Evolutionary conservation across 2,888 invertebrate species (phyloP), one percentile per base, ranked within the genome.

Genomic region (Mythimna ferrago): DNA sequence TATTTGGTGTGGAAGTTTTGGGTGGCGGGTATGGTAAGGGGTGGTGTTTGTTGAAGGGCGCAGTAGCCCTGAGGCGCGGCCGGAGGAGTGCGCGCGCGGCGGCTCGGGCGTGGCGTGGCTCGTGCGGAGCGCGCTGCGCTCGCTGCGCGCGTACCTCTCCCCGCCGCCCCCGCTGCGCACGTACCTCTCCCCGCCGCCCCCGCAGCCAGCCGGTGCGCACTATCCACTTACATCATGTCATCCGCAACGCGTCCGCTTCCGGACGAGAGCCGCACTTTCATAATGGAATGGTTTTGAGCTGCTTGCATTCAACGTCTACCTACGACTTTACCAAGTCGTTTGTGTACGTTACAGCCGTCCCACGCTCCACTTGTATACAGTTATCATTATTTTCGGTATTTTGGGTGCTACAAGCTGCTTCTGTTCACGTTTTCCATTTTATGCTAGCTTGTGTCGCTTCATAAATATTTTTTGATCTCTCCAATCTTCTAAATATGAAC

Each of bases 81-180:
- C 61, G 87, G 76, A 72, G 83, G 78, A 81, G 77, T 77, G 77
- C 82, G 80, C 79, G 6, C 16, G 66, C 71, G 86, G 80, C 10
- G 32, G 65, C 71, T 85, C 78, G 78, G 80, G 87, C 80, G 89
- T 95, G 87, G 93, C 90, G 80, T 90, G 91, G 87, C 94, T 95
- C 80, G 87, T 96, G 83, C 94, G 94, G 2, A 94, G 95, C 86
- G 94, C 92, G 81, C 92, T 95, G 83, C 93, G 93, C 85, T 91
- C 38, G 38, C 93, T 95, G 80, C 92, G 91, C 81, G 90, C 88
- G 74, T 89, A 91, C 79, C 88, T 93, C 85, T 86, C 91, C 73
- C 93, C 95, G 80, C 92, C 32, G 32, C 32, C 32, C 32, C 32
- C n/a, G n/a, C n/a, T 93, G 93, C 93, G 91, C 90, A 88, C 89